phyloP scores from a whole-genome alignment of 2,797 vertebrate genomes.

The Tapirus indicus region DNA sequence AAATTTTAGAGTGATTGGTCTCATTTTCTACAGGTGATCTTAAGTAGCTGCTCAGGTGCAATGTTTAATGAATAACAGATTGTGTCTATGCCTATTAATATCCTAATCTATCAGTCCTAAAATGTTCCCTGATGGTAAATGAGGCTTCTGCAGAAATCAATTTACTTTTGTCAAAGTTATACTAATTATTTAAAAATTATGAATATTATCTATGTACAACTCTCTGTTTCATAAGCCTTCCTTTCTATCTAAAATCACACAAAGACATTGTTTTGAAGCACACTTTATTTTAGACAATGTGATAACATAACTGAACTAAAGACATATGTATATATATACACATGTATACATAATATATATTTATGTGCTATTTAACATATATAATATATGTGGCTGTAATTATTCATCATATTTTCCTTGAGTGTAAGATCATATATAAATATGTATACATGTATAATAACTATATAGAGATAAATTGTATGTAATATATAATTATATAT shows the following conservation, averaged over 20 bases:
- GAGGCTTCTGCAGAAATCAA: background rate
- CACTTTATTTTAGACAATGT: background rate
- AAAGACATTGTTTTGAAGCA: background rate
- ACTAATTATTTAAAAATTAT: background rate
- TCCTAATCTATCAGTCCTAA: background rate
- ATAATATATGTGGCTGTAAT: background rate
- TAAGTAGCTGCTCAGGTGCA: constrained; percentile 17
- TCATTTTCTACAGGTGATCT: constrained; percentile 38
- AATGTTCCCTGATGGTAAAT: constrained; percentile 23
- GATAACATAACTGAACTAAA: background rate
- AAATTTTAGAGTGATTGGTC: constrained; percentile 43
- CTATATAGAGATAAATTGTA: background rate
- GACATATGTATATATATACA: background rate
- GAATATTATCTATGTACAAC: background rate
- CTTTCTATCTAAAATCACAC: background rate
- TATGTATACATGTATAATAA: background rate
- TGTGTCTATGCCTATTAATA: constrained; percentile 61
- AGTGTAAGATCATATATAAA: background rate
- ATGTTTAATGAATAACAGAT: constrained; percentile 25
- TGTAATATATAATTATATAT: background rate
- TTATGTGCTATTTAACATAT: background rate
- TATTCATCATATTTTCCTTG: background rate
- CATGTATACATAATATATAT: background rate
- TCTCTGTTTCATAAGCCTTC: background rate
- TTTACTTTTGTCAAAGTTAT: background rate